Percentiles rank a stretch among this genome's conserved stretches.
phyloP scores from a whole-genome alignment of 1,140 invertebrate species.

The Drosophila trapezifrons region DNA sequence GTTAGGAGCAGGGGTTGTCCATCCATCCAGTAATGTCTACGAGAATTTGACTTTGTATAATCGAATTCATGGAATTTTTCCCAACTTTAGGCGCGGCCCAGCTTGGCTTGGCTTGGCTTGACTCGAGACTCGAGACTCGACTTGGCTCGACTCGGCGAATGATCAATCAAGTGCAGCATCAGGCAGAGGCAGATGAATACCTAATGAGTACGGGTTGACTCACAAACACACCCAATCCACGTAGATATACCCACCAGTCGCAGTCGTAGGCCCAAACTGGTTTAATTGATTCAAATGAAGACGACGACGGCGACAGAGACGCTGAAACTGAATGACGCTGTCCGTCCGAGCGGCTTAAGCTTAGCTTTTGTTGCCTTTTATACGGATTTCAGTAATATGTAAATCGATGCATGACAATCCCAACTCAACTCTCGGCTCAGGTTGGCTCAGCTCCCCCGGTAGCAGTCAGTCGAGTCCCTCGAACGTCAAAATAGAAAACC shows the following conservation, averaged over 20 bases:
- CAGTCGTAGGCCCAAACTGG: conserved; percentile 47
- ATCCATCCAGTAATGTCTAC: conserved; percentile 55
- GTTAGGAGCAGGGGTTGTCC: conserved; percentile 22
- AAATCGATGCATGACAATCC: conserved; percentile 68
- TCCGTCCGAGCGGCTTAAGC: conserved; percentile 43
- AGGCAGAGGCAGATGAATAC: conserved; percentile 57
- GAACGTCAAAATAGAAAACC: conserved; percentile 52
- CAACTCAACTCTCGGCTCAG: conserved; percentile 3
- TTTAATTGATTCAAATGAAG: conserved; percentile 82
- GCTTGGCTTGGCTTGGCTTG: conserved; percentile 25
- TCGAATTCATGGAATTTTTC: conserved; percentile 78
- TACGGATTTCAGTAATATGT: conserved; percentile 65
- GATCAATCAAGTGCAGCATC: conserved; percentile 75
- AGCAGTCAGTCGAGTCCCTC: conserved; percentile 20
- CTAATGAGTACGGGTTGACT: conserved; percentile 61
- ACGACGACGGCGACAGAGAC: conserved; percentile 52
- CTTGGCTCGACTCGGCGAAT: conserved; percentile 59
- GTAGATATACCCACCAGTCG: conserved; percentile 30
- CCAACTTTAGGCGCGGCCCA: conserved; percentile 66
- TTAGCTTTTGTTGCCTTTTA: conserved; percentile 47
- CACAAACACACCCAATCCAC: conserved; percentile 46
- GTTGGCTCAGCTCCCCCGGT: conserved; percentile 32
- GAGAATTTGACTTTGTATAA: conserved; percentile 71
- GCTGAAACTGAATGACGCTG: conserved; percentile 61
- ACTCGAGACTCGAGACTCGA: conserved; percentile 60